These are phyloP conservation scores for Sarcophaga peregrina DNA, from an alignment of 1,140 invertebrate genomes.

Conservation along the genomic window DNA sequence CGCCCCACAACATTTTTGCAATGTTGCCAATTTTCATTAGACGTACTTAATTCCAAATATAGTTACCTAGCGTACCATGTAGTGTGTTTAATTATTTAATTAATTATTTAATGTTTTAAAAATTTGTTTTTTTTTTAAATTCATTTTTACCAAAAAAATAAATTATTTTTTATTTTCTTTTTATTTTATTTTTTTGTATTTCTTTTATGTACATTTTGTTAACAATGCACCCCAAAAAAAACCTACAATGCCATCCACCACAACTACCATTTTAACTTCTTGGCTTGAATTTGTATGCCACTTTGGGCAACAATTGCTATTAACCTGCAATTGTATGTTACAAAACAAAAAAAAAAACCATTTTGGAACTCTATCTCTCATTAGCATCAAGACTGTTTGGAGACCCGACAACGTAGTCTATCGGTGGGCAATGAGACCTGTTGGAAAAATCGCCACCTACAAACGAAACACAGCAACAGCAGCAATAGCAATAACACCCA, in stretches of 20 bases:
- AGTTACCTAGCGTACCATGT: not conserved
- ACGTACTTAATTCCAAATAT: not conserved
- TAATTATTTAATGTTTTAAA: not conserved
- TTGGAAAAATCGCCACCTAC: slow-evolving; percentile 57
- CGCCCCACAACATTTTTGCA: not conserved
- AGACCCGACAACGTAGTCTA: slow-evolving; percentile 62
- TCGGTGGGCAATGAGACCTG: slow-evolving; percentile 64
- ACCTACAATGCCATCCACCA: not conserved
- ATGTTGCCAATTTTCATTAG: slow-evolving; percentile 19
- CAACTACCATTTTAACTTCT: not conserved
- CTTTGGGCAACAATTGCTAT: not conserved
- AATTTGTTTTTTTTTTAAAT: not conserved
- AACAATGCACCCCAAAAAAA: too few relatives aligned
- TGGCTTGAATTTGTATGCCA: not conserved
- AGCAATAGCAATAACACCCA: slow-evolving; percentile 25
- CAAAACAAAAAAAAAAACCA: not conserved
- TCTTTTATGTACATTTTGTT: not conserved
- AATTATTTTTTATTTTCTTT: slow-evolving; percentile 25
- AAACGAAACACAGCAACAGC: slow-evolving; percentile 29
- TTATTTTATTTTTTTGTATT: slow-evolving; percentile 22
- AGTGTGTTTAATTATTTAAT: not conserved
- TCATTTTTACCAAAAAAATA: not conserved
- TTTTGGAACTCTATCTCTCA: not conserved
- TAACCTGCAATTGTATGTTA: slow-evolving; percentile 2
- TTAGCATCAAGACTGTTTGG: slow-evolving; percentile 63